A percentile compares a stretch with the other conserved stretches of the same genome.
Conservation (phyloP, 2,113 vertebrate species). For the Petrocephalus zakoni region DNA sequence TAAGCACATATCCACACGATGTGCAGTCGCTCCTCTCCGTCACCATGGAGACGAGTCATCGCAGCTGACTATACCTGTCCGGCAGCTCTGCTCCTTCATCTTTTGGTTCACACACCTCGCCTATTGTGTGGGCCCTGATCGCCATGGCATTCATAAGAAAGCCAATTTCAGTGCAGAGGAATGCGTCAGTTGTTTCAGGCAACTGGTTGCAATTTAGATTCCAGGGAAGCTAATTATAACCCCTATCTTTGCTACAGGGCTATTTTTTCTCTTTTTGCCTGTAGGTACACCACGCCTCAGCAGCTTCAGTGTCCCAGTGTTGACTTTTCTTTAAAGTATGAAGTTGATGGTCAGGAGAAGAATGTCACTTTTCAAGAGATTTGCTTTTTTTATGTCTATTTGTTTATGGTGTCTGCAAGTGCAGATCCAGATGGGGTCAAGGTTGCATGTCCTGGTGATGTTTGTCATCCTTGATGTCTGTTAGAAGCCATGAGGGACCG, state of each 20-base stretch:
- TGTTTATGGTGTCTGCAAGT: background rate
- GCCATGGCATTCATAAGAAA: slow-evolving; percentile 25
- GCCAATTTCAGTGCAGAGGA: slow-evolving; percentile 31
- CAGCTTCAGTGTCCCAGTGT: background rate
- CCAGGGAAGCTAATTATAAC: background rate
- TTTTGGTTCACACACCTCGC: slow-evolving; percentile 24
- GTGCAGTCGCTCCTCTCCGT: background rate
- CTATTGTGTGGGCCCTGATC: slow-evolving; percentile 30
- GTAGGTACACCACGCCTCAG: background rate
- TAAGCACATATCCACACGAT: background rate
- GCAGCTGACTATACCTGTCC: slow-evolving; percentile 36
- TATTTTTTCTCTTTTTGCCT: background rate
- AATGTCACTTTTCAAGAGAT: slow-evolving; percentile 2
- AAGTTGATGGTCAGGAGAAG: background rate
- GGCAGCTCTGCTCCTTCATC: slow-evolving; percentile 28
- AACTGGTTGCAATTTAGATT: slow-evolving; percentile 22
- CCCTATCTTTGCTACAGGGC: background rate
- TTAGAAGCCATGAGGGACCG: background rate
- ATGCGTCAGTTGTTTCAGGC: slow-evolving; percentile 27
- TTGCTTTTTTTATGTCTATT: background rate
- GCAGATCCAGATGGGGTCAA: background rate
- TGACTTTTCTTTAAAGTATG: background rate
- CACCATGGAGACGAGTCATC: background rate
- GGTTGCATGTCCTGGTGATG: background rate
- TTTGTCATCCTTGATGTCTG: background rate